phyloP scores from a whole-genome alignment of 2,888 invertebrate genomes.

The Tetramorium bicarinatum region DNA sequence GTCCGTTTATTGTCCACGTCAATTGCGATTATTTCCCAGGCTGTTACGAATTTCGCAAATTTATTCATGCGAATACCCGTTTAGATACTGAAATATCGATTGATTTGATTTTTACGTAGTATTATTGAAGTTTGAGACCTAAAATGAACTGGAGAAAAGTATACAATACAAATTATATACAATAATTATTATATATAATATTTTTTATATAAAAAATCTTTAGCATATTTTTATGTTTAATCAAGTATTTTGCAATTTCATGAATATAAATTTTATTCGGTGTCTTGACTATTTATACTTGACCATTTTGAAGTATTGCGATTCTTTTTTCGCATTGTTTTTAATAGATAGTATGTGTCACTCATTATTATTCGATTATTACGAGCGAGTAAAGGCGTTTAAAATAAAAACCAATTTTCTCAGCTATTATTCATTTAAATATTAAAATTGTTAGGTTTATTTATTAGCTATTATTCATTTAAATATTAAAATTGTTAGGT shows the following conservation, averaged over 20 bases:
- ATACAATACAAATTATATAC: not conserved
- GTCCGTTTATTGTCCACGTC: constrained; percentile 33
- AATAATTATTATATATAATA: not conserved
- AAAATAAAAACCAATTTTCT: not conserved
- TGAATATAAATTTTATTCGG: constrained; percentile 20
- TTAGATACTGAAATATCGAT: not conserved
- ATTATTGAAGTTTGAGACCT: not conserved
- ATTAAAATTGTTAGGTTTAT: constrained; percentile 26
- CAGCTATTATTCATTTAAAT: not conserved
- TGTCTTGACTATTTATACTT: constrained; percentile 52
- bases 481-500: constrained; percentile 29
- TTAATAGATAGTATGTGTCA: not conserved
- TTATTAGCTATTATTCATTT: not conserved
- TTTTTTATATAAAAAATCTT: not conserved
- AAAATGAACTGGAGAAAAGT: not conserved
- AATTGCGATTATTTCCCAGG: constrained; percentile 7
- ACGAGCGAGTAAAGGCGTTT: constrained; percentile 22
- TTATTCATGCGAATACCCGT: not conserved
- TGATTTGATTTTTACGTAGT: not conserved
- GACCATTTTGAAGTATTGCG: not conserved
- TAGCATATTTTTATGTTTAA: not conserved
- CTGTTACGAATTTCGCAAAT: constrained; percentile 26
- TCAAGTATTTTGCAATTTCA: not conserved
- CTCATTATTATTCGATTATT: constrained; percentile 3
- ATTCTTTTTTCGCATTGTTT: not conserved